These are phyloP conservation scores for Allobates femoralis DNA, from an alignment of 2,797 vertebrate species.

Conservation along the genomic window DNA sequence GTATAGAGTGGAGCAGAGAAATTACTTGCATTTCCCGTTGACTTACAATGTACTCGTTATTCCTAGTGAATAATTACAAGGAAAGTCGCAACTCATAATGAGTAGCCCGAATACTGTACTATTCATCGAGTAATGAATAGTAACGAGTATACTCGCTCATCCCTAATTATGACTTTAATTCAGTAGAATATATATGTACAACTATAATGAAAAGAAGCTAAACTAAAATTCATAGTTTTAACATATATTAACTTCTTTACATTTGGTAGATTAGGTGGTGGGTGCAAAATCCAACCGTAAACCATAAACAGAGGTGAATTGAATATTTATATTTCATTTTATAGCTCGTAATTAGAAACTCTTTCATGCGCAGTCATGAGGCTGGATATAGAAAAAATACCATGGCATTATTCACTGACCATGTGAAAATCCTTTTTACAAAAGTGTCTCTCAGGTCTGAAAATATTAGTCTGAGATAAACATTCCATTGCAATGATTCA, in stretches of 20 bases:
- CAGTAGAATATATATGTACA: too few relatives aligned
- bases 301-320: neutral
- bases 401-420: conserved; percentile 63
- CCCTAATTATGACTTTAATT: too few relatives aligned
- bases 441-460: conserved; percentile 66
- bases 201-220: too few relatives aligned
- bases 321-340: conserved; percentile 38
- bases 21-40: too few relatives aligned
- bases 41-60: too few relatives aligned
- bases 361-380: conserved; percentile 35
- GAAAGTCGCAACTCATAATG: too few relatives aligned
- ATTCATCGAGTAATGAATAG: too few relatives aligned
- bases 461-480: conserved; percentile 73
- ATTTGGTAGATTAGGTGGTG: neutral
- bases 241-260: neutral
- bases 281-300: neutral
- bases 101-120: too few relatives aligned
- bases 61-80: too few relatives aligned
- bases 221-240: too few relatives aligned
- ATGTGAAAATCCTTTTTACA: conserved; percentile 70
- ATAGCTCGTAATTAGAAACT: conserved; percentile 34
- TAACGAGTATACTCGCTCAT: too few relatives aligned
- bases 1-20: too few relatives aligned
- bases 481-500: conserved; percentile 75
- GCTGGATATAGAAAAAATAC: conserved; percentile 50